Conservation (phyloP, 2,113 vertebrate species). For the Malurus cyaneus region DNA sequence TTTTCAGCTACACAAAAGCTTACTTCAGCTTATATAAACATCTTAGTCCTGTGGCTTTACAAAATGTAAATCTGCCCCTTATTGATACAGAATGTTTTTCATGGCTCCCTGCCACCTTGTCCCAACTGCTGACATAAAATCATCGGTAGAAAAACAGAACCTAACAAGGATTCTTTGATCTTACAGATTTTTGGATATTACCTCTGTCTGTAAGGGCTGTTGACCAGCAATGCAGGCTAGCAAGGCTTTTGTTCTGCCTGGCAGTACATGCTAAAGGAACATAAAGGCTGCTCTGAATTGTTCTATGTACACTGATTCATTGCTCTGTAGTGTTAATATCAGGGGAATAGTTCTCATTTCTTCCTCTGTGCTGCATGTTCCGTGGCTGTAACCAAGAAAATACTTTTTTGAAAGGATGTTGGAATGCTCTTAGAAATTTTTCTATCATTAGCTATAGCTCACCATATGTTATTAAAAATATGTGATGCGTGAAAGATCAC, state of each 20-base stretch:
- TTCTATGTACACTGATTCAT: neutral
- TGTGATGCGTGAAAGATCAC: rapidly evolving
- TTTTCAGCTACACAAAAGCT: neutral
- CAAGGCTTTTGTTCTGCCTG: neutral
- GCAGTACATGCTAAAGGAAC: neutral
- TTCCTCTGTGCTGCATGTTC: neutral
- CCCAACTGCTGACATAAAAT: neutral
- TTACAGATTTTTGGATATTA: neutral
- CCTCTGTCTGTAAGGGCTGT: neutral
- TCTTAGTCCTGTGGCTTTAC: neutral
- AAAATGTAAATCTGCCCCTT: constrained; percentile 6
- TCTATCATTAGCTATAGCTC: neutral
- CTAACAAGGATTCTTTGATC: neutral
- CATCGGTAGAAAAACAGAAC: neutral
- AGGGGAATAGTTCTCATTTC: neutral
- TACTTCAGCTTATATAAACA: neutral
- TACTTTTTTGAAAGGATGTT: neutral
- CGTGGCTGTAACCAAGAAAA: neutral
- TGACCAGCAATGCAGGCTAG: neutral
- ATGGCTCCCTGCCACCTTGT: constrained; percentile 6
- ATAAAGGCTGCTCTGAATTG: neutral
- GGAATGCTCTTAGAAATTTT: neutral
- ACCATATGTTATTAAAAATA: neutral
- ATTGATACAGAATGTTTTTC: neutral
- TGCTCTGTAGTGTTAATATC: neutral